Percentiles rank a stretch among this genome's conserved stretches.
Evolutionary conservation across 2,888 invertebrate genomes (phyloP).

Genomic region (Cheilosia soror): DNA sequence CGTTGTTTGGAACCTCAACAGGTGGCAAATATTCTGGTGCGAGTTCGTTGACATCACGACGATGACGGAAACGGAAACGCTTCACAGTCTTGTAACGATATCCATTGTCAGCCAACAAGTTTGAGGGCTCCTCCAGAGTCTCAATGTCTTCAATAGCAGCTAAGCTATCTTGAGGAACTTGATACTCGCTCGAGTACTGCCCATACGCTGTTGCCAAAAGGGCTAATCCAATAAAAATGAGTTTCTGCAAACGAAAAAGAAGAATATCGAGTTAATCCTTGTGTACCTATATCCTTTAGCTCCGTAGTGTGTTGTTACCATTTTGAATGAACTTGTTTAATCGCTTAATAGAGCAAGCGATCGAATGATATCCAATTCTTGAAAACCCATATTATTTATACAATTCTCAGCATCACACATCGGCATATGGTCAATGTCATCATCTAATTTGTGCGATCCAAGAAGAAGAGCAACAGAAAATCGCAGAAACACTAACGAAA

Average conservation of each 20-base stretch:
- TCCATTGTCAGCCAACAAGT: conserved; percentile 48
- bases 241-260: conserved; percentile 61
- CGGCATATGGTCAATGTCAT: conserved; percentile 62
- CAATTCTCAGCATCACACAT: conserved; percentile 65
- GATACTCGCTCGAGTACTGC: conserved; percentile 31
- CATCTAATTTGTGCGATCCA: conserved; percentile 42
- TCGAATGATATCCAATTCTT: conserved; percentile 69
- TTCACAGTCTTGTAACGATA: conserved; percentile 66
- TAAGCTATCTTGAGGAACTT: conserved; percentile 48
- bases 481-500: conserved; percentile 7
- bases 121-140: conserved; percentile 30
- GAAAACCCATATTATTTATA: conserved; percentile 64
- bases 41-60: conserved; percentile 78
- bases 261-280: conserved; percentile 40
- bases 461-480: conserved; percentile 33
- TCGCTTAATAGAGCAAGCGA: conserved; percentile 57
- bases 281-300: conserved; percentile 6
- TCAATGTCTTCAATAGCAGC: conserved; percentile 68
- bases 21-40: conserved; percentile 70
- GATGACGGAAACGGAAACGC: conserved; percentile 60
- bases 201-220: conserved; percentile 79
- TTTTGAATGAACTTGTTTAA: conserved; percentile 35
- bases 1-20: conserved; percentile 46
- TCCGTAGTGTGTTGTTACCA: conserved; percentile 40
- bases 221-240: conserved; percentile 67